These are phyloP conservation scores for Capitulum mitella DNA, from an alignment of 2,888 invertebrate species.

Conservation along the genomic window DNA sequence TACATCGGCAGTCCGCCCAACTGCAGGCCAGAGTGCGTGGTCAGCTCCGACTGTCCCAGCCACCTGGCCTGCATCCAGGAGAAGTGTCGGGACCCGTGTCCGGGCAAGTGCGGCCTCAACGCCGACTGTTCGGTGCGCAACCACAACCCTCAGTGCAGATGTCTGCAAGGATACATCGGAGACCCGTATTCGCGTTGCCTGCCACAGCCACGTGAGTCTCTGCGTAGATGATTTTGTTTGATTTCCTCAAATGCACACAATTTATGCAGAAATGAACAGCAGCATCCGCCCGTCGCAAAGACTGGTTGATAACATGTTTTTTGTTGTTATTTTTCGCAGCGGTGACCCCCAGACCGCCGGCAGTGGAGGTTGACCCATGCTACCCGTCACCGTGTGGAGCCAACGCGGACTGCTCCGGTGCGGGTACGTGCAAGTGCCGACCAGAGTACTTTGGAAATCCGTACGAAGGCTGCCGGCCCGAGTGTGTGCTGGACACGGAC, in stretches of 20 bases:
- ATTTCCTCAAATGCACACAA: no score
- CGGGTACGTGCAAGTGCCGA: constrained; percentile 73
- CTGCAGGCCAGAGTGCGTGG: constrained; percentile 76
- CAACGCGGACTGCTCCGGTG: constrained; percentile 72
- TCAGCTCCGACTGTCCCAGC: constrained; percentile 72
- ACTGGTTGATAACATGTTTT: no score
- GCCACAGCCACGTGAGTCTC: neutral
- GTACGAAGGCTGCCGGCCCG: constrained; percentile 64
- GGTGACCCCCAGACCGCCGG: constrained; percentile 38
- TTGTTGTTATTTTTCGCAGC: neutral
- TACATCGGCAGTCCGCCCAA: constrained; percentile 74
- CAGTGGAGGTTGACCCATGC: constrained; percentile 54
- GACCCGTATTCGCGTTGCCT: constrained; percentile 60
- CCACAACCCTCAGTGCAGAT: constrained; percentile 73
- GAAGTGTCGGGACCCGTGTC: constrained; percentile 51
- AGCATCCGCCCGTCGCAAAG: no score
- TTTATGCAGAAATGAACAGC: no score
- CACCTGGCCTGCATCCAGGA: constrained; percentile 73
- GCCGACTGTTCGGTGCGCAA: constrained; percentile 66
- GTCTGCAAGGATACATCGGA: constrained; percentile 62
- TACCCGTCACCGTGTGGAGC: constrained; percentile 77
- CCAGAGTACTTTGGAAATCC: constrained; percentile 53
- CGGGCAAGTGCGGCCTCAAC: constrained; percentile 68
- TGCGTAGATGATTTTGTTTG: no score
- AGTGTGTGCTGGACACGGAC: constrained; percentile 68